A percentile compares a stretch with the other conserved stretches of the same genome.
Conservation (phyloP, 1,140 invertebrate species). For the Elysia chlorotica region DNA sequence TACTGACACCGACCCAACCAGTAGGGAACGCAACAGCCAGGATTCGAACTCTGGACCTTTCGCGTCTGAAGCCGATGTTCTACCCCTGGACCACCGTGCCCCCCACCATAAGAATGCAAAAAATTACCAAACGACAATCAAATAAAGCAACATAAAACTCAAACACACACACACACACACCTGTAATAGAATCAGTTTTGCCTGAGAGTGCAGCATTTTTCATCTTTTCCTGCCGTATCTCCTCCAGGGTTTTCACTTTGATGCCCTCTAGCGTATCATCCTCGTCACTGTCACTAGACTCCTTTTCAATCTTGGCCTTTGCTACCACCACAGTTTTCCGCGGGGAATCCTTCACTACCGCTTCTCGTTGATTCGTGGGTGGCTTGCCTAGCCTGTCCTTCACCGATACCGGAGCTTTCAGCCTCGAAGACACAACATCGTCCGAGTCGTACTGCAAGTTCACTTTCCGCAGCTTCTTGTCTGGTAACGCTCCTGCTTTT, state of each 20-base stretch:
- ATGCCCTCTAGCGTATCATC: neutral
- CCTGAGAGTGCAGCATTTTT: neutral
- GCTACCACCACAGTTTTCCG: neutral
- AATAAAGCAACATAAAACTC: too few species aligned
- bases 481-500: neutral
- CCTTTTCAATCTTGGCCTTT: neutral
- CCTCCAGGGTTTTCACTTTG: conserved; percentile 15
- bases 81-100: too few species aligned
- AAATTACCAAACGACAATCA: too few species aligned
- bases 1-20: too few species aligned
- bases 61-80: too few species aligned
- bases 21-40: too few species aligned
- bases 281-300: neutral
- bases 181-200: too few species aligned
- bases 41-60: too few species aligned
- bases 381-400: conserved; percentile 11
- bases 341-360: neutral
- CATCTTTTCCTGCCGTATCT: conserved; percentile 16
- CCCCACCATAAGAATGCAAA: too few species aligned
- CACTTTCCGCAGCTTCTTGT: neutral
- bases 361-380: neutral
- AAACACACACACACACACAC: too few species aligned
- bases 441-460: conserved; percentile 16
- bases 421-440: neutral
- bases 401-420: neutral